Evolutionary conservation across 2,888 invertebrate genomes (phyloP), one percentile per base, ranked within the genome.

Genomic region (Athripsodes cinereus): DNA sequence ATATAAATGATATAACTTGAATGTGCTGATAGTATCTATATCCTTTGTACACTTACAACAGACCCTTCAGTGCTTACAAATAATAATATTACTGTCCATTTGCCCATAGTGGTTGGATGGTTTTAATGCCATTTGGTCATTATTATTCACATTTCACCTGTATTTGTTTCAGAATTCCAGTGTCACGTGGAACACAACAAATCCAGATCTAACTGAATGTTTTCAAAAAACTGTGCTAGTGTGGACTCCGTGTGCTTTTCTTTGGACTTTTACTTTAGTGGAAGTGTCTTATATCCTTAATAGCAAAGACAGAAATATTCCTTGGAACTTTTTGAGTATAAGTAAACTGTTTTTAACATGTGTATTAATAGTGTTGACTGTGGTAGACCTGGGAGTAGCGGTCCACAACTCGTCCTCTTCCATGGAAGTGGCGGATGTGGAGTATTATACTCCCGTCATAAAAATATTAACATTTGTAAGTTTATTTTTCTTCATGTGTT

Each of bases 141-240:
- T n/a, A n/a, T n/a, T n/a, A n/a, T n/a, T n/a, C n/a, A n/a, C n/a
- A n/a, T n/a, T n/a, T n/a, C n/a, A n/a, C 26, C 5, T 56, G 61
- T 66, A 64, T 66, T 66, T 65, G 66, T 81, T 82, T 64, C 78
- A 96, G 96, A 86, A 94, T 75, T 70, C 74, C 64, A 81, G 83
- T 65, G 69, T 85, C 66, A 85, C 92, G 57, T 94, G 94, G 94
- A 71, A 88, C 68, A 88, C 95, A 18, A 78, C 83, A 6, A 81
- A 86, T 72, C 97, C 95, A 35, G 88, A 92, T 70, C 81, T 97
- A 65, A 92, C 96, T 62, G 82, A 82, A 69, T 98, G 97, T 74
- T 96, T 97, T 73, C 89, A 96, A 74, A 88, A 89, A 71, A 96
- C 96, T 0, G 86, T 90, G 1, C 74, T 97, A 22, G 80, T 93